Evolutionary conservation across 2,113 vertebrate genomes (phyloP).

Genomic region (Heptranchias perlo): DNA sequence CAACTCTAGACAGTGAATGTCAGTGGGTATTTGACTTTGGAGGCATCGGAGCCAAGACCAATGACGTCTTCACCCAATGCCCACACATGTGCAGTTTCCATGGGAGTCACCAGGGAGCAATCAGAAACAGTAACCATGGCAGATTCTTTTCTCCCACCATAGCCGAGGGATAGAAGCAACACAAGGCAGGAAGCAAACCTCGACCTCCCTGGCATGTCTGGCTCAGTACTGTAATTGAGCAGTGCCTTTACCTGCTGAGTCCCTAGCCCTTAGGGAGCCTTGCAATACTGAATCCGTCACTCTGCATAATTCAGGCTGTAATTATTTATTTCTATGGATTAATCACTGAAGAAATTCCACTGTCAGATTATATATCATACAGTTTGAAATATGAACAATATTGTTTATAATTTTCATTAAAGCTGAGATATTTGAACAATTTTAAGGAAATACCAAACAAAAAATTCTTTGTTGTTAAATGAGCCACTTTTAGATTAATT

Average conservation of each 20-base stretch:
- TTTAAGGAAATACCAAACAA: conserved; percentile 6
- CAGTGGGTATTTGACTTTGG: no score
- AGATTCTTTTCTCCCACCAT: not conserved
- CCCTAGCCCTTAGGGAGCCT: not conserved
- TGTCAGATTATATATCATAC: not conserved
- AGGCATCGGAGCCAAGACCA: not conserved
- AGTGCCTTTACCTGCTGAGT: not conserved
- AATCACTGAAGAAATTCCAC: not conserved
- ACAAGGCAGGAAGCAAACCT: not conserved
- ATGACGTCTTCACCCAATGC: not conserved
- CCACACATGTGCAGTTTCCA: not conserved
- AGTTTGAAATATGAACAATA: not conserved
- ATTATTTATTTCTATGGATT: not conserved
- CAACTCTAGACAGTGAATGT: no score
- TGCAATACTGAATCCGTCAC: not conserved
- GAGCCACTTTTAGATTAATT: not conserved
- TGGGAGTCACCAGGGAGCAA: not conserved
- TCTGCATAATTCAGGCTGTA: not conserved
- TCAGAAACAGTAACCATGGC: not conserved
- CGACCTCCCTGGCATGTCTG: not conserved
- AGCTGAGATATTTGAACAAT: not conserved
- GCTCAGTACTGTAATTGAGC: not conserved
- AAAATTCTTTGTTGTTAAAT: not conserved
- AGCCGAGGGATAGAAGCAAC: not conserved
- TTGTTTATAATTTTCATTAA: not conserved